Evolutionary conservation across 2,888 invertebrate genomes (phyloP).

Genomic region (Prosapia bicincta): DNA sequence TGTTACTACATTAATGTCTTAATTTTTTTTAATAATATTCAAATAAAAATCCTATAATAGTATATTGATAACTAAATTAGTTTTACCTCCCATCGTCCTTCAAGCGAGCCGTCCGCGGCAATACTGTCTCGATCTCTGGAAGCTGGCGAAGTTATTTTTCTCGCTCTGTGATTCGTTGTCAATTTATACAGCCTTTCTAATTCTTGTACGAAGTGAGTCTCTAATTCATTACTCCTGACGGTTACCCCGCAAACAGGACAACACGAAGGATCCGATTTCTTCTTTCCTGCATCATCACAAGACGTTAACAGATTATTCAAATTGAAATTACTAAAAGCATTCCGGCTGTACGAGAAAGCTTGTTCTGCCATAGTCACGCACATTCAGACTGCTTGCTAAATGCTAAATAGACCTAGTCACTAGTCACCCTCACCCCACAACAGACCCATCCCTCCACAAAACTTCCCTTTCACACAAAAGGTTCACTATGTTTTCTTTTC

Average conservation of each 20-base stretch:
- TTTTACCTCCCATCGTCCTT: constrained; percentile 63
- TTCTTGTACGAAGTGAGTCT: constrained; percentile 76
- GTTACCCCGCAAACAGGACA: constrained; percentile 90
- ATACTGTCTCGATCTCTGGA: constrained; percentile 24
- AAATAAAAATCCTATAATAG: too few relatives aligned
- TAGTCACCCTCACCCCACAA: background rate
- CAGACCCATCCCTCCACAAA: background rate
- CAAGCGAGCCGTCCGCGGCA: constrained; percentile 49
- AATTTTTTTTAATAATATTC: too few relatives aligned
- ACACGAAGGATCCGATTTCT: constrained; percentile 58
- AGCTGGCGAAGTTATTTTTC: constrained; percentile 11
- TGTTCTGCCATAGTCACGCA: constrained; percentile 1
- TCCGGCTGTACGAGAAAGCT: background rate
- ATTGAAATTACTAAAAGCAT: constrained; percentile 16
- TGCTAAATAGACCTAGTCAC: background rate
- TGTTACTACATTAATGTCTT: too few relatives aligned
- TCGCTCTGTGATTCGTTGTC: constrained; percentile 38
- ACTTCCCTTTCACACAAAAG: background rate
- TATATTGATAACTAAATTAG: too few relatives aligned
- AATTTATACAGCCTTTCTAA: constrained; percentile 66
- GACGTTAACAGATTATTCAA: constrained; percentile 14
- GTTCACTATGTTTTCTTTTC: background rate
- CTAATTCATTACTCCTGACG: constrained; percentile 76
- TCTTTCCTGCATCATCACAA: constrained; percentile 28
- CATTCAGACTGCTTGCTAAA: background rate